These are phyloP conservation scores for Eolophus roseicapilla DNA, from an alignment of 2,113 vertebrate species.

Conservation along the genomic window DNA sequence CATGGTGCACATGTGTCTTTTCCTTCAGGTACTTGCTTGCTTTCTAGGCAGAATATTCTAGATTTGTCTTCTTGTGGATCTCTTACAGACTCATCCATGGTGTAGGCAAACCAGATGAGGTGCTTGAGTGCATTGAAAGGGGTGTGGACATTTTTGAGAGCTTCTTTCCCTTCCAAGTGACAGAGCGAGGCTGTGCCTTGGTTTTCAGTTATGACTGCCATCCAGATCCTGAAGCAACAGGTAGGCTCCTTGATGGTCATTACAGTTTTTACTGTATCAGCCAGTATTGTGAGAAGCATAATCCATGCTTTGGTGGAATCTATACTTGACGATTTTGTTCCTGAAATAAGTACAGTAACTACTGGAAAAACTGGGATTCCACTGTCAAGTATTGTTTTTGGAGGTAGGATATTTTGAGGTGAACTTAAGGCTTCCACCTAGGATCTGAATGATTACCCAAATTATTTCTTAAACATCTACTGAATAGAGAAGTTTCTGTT, in stretches of 20 bases:
- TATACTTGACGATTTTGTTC: neutral
- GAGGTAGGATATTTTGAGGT: neutral
- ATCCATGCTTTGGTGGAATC: neutral
- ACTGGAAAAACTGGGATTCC: neutral
- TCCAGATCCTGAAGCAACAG: slow-evolving; percentile 79
- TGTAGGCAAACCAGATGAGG: slow-evolving; percentile 89
- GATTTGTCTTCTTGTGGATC: neutral
- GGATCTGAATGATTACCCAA: neutral
- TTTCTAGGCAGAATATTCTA: neutral
- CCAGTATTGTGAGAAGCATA: neutral
- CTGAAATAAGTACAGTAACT: neutral
- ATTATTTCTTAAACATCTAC: neutral
- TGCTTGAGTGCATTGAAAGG: slow-evolving; percentile 86
- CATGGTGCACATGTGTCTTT: neutral
- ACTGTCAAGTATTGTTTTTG: neutral
- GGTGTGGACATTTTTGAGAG: slow-evolving; percentile 96
- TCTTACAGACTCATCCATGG: slow-evolving; percentile 86
- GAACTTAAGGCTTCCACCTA: neutral
- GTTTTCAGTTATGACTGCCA: slow-evolving; percentile 80
- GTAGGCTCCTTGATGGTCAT: slow-evolving; percentile 69
- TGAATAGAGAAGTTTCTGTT: neutral
- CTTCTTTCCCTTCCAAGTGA: slow-evolving; percentile 92
- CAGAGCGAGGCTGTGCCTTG: slow-evolving; percentile 90
- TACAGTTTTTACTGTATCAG: neutral
- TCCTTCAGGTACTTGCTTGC: neutral